Conservation (phyloP, 2,113 vertebrate species). For the Psammodynastes pulverulentus region DNA sequence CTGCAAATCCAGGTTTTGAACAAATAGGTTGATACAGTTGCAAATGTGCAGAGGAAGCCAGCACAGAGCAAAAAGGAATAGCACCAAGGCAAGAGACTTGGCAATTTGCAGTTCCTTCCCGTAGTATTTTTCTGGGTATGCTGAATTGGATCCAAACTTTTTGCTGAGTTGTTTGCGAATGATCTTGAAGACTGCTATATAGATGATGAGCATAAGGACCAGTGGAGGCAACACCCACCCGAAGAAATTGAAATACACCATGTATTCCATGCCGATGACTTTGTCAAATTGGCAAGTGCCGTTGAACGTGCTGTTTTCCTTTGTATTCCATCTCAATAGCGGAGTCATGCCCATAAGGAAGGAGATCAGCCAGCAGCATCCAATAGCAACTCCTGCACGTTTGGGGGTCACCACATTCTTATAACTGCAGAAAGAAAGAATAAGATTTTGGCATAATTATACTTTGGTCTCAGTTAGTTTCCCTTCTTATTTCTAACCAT, state of each 20-base stretch:
- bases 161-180: slow-evolving; percentile 93
- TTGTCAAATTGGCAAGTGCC: slow-evolving; percentile 82
- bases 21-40: slow-evolving; percentile 93
- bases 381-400: slow-evolving; percentile 81
- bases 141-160: slow-evolving; percentile 82
- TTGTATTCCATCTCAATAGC: slow-evolving; percentile 91
- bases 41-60: slow-evolving; percentile 93
- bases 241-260: slow-evolving; percentile 99
- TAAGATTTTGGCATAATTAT: not conserved
- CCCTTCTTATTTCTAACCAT: not conserved
- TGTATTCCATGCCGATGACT: slow-evolving; percentile 97
- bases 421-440: slow-evolving; percentile 74
- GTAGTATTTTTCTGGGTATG: slow-evolving; percentile 87
- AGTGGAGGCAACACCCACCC: slow-evolving; percentile 91
- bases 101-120: slow-evolving; percentile 94
- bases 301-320: not conserved
- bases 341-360: slow-evolving; percentile 87
- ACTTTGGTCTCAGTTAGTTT: not conserved
- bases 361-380: slow-evolving; percentile 88
- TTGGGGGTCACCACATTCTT: slow-evolving; percentile 85
- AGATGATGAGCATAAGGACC: slow-evolving; percentile 90
- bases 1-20: slow-evolving; percentile 61
- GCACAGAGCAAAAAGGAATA: slow-evolving; percentile 89
- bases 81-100: slow-evolving; percentile 90
- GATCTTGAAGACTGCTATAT: slow-evolving; percentile 93